These are phyloP conservation scores for Acanthopleura granulata DNA, from an alignment of 2,888 invertebrate genomes.

Conservation along the genomic window DNA sequence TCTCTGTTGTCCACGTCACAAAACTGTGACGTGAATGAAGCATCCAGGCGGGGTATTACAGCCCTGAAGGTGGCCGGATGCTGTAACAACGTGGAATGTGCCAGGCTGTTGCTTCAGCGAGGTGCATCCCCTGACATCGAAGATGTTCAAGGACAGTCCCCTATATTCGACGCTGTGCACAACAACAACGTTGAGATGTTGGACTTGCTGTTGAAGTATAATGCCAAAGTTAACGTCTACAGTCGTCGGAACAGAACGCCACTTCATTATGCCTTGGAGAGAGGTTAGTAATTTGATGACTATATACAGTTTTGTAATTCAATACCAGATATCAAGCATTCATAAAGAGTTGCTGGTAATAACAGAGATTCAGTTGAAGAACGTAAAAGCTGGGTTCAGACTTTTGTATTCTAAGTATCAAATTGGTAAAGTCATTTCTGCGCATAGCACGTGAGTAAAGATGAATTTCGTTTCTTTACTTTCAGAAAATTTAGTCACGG, in stretches of 20 bases:
- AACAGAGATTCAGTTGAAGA: too few species aligned
- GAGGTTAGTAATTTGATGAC: background rate
- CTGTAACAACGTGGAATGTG: conserved; percentile 11
- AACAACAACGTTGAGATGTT: conserved; percentile 2
- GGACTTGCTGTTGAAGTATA: background rate
- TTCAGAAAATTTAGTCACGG: conserved; percentile 1
- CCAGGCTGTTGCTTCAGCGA: background rate
- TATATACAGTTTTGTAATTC: background rate
- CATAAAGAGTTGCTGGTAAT: too few species aligned
- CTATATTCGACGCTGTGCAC: background rate
- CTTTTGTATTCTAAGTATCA: too few species aligned
- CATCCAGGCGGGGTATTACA: background rate
- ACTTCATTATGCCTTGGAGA: conserved; percentile 7
- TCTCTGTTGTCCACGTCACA: background rate
- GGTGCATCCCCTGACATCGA: background rate
- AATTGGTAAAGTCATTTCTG: too few species aligned
- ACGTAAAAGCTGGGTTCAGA: too few species aligned
- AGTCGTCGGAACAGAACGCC: background rate
- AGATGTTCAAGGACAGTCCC: background rate
- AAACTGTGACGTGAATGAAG: conserved; percentile 4
- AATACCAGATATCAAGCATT: too few species aligned
- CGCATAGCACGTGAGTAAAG: too few species aligned
- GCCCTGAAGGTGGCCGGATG: conserved; percentile 11
- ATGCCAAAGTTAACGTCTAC: background rate
- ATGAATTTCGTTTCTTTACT: background rate